Evolutionary conservation across 2,113 vertebrate species (phyloP).

Genomic region (Aptenodytes patagonicus): DNA sequence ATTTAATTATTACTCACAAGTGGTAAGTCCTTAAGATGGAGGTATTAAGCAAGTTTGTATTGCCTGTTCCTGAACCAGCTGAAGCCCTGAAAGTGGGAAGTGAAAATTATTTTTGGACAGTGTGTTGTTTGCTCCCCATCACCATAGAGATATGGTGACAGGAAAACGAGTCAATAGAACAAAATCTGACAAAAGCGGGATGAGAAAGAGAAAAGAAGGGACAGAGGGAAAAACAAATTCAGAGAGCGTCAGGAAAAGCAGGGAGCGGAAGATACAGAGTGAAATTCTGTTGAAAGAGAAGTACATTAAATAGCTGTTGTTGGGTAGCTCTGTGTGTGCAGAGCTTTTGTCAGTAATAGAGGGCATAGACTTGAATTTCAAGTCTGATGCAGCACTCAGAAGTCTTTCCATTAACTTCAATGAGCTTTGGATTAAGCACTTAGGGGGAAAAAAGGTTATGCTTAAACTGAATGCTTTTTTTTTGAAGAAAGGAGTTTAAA

Average conservation of each 20-base stretch:
- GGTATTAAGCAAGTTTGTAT: not conserved
- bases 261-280: not conserved
- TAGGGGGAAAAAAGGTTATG: not conserved
- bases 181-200: not conserved
- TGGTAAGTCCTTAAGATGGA: not conserved
- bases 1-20: not conserved
- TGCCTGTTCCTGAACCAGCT: not conserved
- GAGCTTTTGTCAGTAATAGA: not conserved
- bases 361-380: slow-evolving; percentile 29
- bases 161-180: not conserved
- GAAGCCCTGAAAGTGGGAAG: not conserved
- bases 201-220: not conserved
- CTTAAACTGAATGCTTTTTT: not conserved
- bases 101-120: not conserved
- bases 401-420: not conserved
- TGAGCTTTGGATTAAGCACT: slow-evolving; percentile 10
- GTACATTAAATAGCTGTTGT: not conserved
- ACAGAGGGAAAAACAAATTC: not conserved
- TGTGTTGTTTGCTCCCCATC: not conserved
- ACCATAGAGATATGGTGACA: not conserved
- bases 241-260: not conserved
- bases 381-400: not conserved
- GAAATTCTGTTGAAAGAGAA: not conserved
- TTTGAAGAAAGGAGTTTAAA: not conserved
- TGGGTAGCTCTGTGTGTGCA: not conserved